Conservation (phyloP, 53 echinoderm and acorn worm genomes). For the Antedon mediterranea region DNA sequence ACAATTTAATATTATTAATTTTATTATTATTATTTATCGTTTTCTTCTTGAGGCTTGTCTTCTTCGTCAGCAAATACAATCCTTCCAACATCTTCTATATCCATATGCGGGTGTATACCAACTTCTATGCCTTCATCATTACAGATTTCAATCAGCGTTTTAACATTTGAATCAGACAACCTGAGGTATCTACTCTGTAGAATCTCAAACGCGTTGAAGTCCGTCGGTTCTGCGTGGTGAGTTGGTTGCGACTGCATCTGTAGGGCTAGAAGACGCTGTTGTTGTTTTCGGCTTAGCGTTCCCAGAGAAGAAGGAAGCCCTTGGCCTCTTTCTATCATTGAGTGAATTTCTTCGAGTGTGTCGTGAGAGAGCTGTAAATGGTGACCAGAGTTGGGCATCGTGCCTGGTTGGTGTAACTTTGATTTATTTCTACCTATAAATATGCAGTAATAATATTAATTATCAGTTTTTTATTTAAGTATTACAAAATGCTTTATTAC, state of each 20-base stretch:
- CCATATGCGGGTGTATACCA: conserved; percentile 65
- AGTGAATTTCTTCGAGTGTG: not conserved
- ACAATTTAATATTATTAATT: too few relatives aligned
- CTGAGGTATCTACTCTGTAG: conserved; percentile 46
- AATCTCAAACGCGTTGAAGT: conserved; percentile 37
- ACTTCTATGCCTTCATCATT: conserved; percentile 53
- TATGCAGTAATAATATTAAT: too few relatives aligned
- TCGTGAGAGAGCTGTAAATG: not conserved
- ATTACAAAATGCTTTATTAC: too few relatives aligned
- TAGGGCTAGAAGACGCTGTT: conserved; percentile 11
- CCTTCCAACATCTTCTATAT: conserved; percentile 41
- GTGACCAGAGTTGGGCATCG: not conserved
- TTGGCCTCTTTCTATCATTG: not conserved
- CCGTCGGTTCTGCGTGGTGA: not conserved
- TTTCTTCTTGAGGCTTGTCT: not conserved
- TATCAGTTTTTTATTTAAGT: too few relatives aligned
- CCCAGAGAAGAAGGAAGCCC: not conserved
- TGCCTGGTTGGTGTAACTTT: not conserved
- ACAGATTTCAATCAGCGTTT: conserved; percentile 43
- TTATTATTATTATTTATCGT: too few relatives aligned
- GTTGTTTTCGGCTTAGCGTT: conserved; percentile 9
- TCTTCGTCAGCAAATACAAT: conserved; percentile 37
- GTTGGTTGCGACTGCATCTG: conserved; percentile 9
- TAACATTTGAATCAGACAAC: conserved; percentile 26
- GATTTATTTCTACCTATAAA: not conserved